Evolutionary conservation across 1,140 invertebrate genomes (phyloP).

Genomic region (Diuraphis noxia): DNA sequence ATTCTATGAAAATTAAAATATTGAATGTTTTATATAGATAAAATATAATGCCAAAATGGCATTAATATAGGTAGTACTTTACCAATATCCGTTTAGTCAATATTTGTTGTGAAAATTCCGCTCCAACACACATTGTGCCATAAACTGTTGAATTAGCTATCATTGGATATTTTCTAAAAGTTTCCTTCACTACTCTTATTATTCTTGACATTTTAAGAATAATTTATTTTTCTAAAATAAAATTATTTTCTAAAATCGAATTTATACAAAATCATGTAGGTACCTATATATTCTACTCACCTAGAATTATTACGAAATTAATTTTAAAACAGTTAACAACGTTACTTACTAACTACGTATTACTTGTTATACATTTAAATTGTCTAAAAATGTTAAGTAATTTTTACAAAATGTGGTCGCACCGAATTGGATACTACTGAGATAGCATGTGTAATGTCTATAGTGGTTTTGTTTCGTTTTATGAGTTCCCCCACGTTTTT

Average conservation of each 20-base stretch:
- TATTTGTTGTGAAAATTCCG: conserved; percentile 77
- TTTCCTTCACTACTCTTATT: conserved; percentile 21
- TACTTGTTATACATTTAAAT: not conserved
- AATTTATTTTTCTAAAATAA: not conserved
- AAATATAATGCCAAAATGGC: not conserved
- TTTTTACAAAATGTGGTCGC: not conserved
- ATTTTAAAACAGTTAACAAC: not conserved
- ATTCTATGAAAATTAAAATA: conserved; percentile 59
- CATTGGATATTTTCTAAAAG: conserved; percentile 65
- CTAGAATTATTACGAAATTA: not conserved
- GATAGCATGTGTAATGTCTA: not conserved
- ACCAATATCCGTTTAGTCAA: conserved; percentile 69
- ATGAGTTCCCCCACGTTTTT: conserved; percentile 34
- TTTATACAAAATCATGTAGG: not conserved
- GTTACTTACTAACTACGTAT: not conserved
- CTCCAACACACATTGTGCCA: conserved; percentile 75
- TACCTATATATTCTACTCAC: not conserved
- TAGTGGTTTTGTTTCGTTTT: not conserved
- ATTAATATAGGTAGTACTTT: conserved; percentile 57
- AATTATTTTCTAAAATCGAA: not conserved
- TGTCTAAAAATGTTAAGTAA: not conserved
- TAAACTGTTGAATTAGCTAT: conserved; percentile 75
- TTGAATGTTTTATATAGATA: not conserved
- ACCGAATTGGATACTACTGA: not conserved
- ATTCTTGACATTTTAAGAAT: conserved; percentile 34